Conservation (phyloP, 1,140 invertebrate species). For the Sarcophaga peregrina region DNA sequence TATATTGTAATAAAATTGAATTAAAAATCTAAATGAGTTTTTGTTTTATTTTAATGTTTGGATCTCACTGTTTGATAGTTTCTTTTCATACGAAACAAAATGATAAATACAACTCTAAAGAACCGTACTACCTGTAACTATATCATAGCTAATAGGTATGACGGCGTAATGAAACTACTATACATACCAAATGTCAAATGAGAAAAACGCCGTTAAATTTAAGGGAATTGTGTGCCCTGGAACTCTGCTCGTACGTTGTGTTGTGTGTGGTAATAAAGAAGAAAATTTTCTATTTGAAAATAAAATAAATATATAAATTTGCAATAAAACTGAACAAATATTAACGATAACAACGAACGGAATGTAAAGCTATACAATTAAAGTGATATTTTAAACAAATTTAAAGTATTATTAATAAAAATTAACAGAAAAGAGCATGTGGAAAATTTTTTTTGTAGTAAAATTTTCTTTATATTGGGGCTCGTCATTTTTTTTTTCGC, state of each 20-base stretch:
- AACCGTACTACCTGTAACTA: neutral
- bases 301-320: conserved; percentile 34
- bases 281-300: conserved; percentile 32
- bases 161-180: neutral
- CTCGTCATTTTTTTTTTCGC: conserved; percentile 37
- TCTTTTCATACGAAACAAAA: neutral
- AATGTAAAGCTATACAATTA: conserved; percentile 5
- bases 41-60: neutral
- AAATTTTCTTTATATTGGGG: conserved; percentile 32
- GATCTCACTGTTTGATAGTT: neutral
- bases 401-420: conserved; percentile 1
- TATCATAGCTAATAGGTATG: neutral
- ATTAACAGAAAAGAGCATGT: conserved; percentile 1
- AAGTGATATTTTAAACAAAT: conserved; percentile 3
- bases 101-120: neutral
- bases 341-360: neutral
- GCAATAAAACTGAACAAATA: neutral
- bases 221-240: neutral
- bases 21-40: neutral
- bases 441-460: neutral
- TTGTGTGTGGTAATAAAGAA: conserved; percentile 42
- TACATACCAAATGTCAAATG: conserved; percentile 1
- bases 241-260: conserved; percentile 38
- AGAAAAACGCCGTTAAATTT: neutral
- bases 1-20: neutral